Evolutionary conservation across 2,113 vertebrate genomes (phyloP).

Genomic region (Hippocampus mohnikei): DNA sequence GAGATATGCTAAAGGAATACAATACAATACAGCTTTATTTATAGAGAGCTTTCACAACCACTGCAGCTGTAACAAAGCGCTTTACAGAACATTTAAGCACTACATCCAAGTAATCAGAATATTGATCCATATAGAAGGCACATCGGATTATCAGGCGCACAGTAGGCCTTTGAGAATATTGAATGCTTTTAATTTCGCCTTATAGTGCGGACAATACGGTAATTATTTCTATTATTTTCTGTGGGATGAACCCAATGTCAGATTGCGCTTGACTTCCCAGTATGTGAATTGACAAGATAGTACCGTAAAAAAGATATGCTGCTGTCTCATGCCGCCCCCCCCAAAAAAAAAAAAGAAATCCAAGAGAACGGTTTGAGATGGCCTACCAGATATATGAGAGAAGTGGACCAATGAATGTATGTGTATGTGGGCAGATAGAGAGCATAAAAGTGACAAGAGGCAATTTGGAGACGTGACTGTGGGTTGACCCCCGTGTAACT

Average conservation of each 20-base stretch:
- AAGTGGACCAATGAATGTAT: neutral
- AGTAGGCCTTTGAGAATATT: too few species aligned
- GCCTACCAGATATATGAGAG: neutral
- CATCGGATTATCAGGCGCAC: too few species aligned
- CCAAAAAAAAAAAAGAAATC: neutral
- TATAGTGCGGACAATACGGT: too few species aligned
- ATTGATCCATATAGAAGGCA: too few species aligned
- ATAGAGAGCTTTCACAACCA: too few species aligned
- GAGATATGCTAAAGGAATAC: too few species aligned
- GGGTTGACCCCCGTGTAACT: constrained; percentile 48
- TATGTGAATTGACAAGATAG: neutral
- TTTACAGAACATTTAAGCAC: too few species aligned
- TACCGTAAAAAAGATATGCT: neutral
- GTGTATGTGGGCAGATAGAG: constrained; percentile 8
- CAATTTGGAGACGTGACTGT: constrained; percentile 47
- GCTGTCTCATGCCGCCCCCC: neutral
- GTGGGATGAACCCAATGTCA: neutral
- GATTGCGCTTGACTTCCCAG: neutral
- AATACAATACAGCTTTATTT: too few species aligned
- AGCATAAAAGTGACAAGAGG: constrained; percentile 25
- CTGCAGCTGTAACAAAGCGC: too few species aligned
- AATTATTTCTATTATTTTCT: neutral
- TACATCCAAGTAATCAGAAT: too few species aligned
- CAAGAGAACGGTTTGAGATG: neutral
- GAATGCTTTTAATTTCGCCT: too few species aligned